Base-by-base conservation (phyloP, 2,888 invertebrate genomes). In the Hetaerina titia region DNA sequence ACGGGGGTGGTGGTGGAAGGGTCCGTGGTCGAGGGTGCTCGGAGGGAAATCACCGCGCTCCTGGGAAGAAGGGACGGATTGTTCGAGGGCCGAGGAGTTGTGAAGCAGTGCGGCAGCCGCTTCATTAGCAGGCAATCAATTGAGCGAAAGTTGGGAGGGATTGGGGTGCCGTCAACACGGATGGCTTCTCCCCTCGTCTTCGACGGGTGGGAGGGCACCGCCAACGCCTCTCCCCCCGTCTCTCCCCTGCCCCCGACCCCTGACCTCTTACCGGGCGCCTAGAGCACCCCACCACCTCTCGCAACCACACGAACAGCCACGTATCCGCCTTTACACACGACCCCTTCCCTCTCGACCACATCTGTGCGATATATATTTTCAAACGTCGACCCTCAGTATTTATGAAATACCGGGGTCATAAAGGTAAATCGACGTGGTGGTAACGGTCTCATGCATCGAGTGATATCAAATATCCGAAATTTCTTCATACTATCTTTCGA, bases 51-150 rank as follows among this genome's bases (percentile, higher is more conserved):
- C 7, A 69, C 8, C 22, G 22, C 69, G 7, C 69, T n/a, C 5
- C 81, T 22, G 15, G 25, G 81, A 22, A 81, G 81, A 81, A 81
- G 31, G 31, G 81, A 13, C 25, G 81, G 9, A 81, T 9, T 9
- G 2, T 81, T 74, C 74, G 25, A 19, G 25, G 74, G 60, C 11
- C 60, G 13, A 11, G 69, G 22, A 9, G n/a, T n/a, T 69, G 69
- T 63, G 63, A 45, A 31, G 64, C 7, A 15, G 7, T 7, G 56
- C n/a, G 11, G 69, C 74, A 8, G 45, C 74, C 92, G 69, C 74
- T 92, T 92, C 92, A 92, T 92, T 92, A 92, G 69, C 92, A n/a
- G 89, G 89, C 89, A 89, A 89, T 89, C 89, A 89, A 58, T 56
- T 89, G 89, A 56, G 57, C 22, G 89, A n/a, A 58, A 89, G 89